Base-by-base conservation (phyloP, 2,797 vertebrate genomes). In the Galago senegalensis region DNA sequence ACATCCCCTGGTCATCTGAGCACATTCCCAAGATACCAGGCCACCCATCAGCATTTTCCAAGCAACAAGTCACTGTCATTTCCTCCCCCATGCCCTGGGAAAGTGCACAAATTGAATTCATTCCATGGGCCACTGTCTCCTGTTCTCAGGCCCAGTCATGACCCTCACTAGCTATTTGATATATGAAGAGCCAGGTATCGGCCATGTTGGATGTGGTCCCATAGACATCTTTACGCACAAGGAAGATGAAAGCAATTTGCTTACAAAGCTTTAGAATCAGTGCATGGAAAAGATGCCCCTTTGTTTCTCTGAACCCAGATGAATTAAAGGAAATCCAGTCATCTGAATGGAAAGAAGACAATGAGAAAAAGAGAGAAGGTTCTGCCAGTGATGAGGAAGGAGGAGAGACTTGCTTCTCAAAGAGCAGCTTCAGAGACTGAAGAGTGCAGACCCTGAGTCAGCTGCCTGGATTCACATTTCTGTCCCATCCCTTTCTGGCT, bases 11-110 rank as follows among this genome's bases (percentile, higher is more conserved):
- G 89, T 89, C 17, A 0, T 60, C 31, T 25, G 93, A 94, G 87
- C 82, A 94, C 97, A 98, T 97, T 98, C 96, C 69, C 96, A 90
- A 93, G 94, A 97, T 97, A 89, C 94, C 94, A 97, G 72, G 58
- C 23, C 94, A 95, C 93, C 65, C 87, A 87, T 40, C 58, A 60
- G 84, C 84, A 75, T 85, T 96, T 97, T 91, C 89, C 69, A 91
- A 96, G 91, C 61, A 72, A 73, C 92, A 77, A 70, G 93, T 88
- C 92, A 81, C 87, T 73, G 76, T 91, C 72, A 69, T 34, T 94
- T 75, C 95, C 91, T 88, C 86, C 70, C 87, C 91, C 83, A 20
- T 5, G n/a, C 49, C 95, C 96, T 97, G 96, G 94, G 97, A 97
- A 97, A 96, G 77, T 70, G n/a, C 16, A 20, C 70, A 75, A 20